phyloP scores from a whole-genome alignment of 2,888 invertebrate species.

The Aelia acuminata region DNA sequence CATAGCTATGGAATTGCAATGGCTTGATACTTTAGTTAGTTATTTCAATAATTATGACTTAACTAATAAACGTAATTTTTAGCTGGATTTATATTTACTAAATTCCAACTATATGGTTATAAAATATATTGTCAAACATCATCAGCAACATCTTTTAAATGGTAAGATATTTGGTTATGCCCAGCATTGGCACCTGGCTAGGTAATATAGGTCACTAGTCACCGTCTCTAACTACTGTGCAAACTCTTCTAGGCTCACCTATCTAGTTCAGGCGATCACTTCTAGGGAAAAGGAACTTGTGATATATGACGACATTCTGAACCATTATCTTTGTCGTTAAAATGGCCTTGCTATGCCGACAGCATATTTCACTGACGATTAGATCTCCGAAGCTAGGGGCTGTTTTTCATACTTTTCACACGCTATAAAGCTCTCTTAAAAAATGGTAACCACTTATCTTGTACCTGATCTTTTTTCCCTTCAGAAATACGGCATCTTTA shows the following conservation, averaged over 20 bases:
- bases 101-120: no score
- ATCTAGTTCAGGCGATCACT: neutral
- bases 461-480: neutral
- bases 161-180: neutral
- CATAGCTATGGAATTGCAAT: no score
- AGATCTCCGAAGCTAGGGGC: neutral
- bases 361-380: neutral
- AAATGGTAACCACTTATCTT: slow-evolving; percentile 18
- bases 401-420: slow-evolving; percentile 3
- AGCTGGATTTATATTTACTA: no score
- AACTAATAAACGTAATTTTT: no score
- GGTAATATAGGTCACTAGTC: neutral
- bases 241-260: neutral
- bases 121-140: no score
- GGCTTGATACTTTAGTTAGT: no score
- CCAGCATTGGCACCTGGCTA: neutral
- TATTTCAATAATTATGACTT: no score
- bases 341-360: neutral
- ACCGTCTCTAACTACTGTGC: neutral
- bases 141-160: no score
- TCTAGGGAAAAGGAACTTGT: neutral
- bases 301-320: neutral
- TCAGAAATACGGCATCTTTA: neutral
- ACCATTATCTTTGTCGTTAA: neutral
- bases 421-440: slow-evolving; percentile 14